phyloP scores from a whole-genome alignment of 2,113 vertebrate genomes.

The Vireo altiloquus region DNA sequence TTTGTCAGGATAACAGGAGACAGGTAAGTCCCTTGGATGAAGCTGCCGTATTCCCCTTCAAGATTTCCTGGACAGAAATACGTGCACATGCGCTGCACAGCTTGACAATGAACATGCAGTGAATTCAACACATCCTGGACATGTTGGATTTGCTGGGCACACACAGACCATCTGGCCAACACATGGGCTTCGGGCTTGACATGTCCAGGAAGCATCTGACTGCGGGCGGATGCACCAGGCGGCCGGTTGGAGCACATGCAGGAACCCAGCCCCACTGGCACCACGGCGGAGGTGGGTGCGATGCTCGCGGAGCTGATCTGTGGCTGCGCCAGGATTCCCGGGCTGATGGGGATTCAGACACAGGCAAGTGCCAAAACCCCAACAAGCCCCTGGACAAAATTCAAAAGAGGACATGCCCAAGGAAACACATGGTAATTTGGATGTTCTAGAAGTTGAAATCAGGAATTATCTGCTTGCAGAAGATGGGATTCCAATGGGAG shows the following conservation, averaged over 20 bases:
- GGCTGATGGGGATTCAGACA: not conserved
- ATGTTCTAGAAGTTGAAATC: fast-evolving
- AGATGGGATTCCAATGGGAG: not conserved
- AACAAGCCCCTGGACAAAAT: fast-evolving
- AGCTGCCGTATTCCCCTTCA: fast-evolving
- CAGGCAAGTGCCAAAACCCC: not conserved
- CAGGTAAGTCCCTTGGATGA: not conserved
- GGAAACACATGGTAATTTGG: not conserved
- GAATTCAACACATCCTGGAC: not conserved
- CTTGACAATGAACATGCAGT: fast-evolving
- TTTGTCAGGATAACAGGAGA: not conserved
- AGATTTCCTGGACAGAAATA: not conserved
- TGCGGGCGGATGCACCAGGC: not conserved
- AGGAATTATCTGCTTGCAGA: not conserved
- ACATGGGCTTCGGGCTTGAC: not conserved
- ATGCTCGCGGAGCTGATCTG: fast-evolving
- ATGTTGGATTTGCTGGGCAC: not conserved
- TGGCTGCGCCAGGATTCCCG: fast-evolving
- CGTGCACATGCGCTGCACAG: not conserved
- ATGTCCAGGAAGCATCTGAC: not conserved
- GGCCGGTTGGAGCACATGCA: fast-evolving
- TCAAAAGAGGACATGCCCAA: not conserved
- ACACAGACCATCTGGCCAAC: not conserved
- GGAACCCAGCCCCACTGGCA: not conserved
- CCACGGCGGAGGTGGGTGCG: fast-evolving